Conservation (phyloP, 1,140 invertebrate species). For the Tetragonula clypearis region DNA sequence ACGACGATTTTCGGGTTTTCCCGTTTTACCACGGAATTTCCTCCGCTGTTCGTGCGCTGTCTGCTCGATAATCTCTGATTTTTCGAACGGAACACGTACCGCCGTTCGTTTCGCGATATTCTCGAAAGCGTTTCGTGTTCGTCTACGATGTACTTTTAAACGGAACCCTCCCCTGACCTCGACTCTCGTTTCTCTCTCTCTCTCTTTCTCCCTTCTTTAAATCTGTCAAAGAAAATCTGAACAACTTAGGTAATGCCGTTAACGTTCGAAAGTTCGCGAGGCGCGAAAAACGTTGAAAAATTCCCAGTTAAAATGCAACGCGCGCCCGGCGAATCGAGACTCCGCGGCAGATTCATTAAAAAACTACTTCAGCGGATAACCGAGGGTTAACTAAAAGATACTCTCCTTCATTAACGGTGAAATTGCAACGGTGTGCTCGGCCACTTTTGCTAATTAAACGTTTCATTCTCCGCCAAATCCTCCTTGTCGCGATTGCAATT, state of each 20-base stretch:
- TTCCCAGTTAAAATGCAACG: background rate
- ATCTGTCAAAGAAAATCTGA: background rate
- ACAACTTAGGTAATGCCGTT: background rate
- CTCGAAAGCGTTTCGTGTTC: background rate
- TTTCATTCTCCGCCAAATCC: conserved; percentile 17
- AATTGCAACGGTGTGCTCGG: background rate
- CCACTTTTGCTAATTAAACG: conserved; percentile 23
- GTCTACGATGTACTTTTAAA: background rate
- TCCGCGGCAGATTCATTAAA: background rate
- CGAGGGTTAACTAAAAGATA: conserved; percentile 3
- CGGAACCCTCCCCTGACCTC: too few species aligned
- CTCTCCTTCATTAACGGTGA: background rate
- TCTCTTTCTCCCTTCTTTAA: background rate
- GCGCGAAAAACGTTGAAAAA: too few species aligned
- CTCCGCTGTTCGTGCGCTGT: background rate
- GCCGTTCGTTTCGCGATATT: conserved; percentile 25
- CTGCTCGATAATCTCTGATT: conserved; percentile 55
- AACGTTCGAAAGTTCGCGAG: background rate
- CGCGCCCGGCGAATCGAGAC: background rate
- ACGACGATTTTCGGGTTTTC: conserved; percentile 48
- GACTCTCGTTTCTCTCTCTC: too few species aligned
- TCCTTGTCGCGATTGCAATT: conserved; percentile 10
- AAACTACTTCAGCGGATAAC: background rate
- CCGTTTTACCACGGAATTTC: conserved; percentile 27
- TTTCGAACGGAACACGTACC: conserved; percentile 23